Evolutionary conservation across 2,113 vertebrate species (phyloP).

Genomic region (Thryonomys swinderianus): DNA sequence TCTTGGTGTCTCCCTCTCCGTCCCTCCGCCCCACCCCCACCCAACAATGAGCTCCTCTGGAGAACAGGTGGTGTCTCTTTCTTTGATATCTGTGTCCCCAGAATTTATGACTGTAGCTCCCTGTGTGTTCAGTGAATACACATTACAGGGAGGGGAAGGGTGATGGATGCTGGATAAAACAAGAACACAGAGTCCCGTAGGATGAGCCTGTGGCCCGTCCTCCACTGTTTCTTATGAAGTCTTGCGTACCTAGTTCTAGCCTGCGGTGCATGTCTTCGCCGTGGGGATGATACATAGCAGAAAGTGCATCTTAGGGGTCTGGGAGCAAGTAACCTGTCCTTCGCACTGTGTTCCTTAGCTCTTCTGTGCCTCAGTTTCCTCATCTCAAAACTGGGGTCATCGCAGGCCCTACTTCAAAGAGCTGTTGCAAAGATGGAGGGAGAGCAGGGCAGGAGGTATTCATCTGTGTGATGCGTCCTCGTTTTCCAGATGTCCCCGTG

Average conservation of each 20-base stretch:
- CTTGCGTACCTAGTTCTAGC: not conserved
- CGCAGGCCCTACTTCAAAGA: not conserved
- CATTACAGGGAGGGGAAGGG: not conserved
- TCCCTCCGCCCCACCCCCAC: no score
- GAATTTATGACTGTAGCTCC: not conserved
- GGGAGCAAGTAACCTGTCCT: not conserved
- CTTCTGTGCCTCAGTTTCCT: not conserved
- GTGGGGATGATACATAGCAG: not conserved
- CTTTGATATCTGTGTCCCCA: not conserved
- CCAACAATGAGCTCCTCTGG: not conserved
- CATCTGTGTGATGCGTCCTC: not conserved
- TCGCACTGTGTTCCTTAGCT: not conserved
- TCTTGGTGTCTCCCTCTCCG: not conserved
- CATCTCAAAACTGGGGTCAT: not conserved
- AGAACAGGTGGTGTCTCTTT: not conserved
- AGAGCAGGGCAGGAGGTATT: not conserved
- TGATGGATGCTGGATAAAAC: not conserved
- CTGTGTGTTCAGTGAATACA: not conserved
- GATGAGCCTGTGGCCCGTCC: not conserved
- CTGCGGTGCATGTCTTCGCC: not conserved
- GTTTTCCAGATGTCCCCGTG: not conserved
- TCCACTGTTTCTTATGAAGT: not conserved
- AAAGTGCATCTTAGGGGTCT: not conserved
- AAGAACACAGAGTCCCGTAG: not conserved
- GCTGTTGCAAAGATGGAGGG: not conserved